phyloP scores from a whole-genome alignment of 2,888 invertebrate species.

The Tetranychus truncatus region DNA sequence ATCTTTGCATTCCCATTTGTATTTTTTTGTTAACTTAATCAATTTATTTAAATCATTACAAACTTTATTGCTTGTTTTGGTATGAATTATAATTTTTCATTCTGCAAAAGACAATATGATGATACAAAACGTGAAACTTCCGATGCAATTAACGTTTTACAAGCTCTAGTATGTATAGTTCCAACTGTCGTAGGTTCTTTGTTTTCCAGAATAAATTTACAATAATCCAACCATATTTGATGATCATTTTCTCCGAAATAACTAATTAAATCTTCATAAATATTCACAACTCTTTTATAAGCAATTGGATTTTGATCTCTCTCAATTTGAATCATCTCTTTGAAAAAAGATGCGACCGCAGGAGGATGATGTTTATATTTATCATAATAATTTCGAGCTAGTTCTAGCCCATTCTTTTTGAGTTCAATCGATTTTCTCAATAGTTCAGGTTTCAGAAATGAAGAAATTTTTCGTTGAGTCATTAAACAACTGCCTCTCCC shows the following conservation, averaged over 20 bases:
- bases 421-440: neutral
- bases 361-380: slow-evolving; percentile 6
- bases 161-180: neutral
- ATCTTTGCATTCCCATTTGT: too few relatives aligned
- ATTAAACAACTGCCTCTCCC: neutral
- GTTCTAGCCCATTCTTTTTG: neutral
- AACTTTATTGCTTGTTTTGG: neutral
- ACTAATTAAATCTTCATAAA: neutral
- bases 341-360: neutral
- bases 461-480: neutral
- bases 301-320: neutral
- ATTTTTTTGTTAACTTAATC: too few relatives aligned
- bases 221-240: slow-evolving; percentile 9
- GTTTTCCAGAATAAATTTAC: neutral
- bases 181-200: neutral
- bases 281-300: neutral
- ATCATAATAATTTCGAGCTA: slow-evolving; percentile 5
- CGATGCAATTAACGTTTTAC: neutral
- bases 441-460: neutral
- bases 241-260: slow-evolving; percentile 1
- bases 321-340: neutral
- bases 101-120: neutral
- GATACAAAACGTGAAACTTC: neutral
- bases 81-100: neutral
- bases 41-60: neutral